Percentiles rank a stretch among this genome's conserved stretches.
phyloP scores from a whole-genome alignment of 2,113 vertebrate species.

The Scophthalmus maximus region DNA sequence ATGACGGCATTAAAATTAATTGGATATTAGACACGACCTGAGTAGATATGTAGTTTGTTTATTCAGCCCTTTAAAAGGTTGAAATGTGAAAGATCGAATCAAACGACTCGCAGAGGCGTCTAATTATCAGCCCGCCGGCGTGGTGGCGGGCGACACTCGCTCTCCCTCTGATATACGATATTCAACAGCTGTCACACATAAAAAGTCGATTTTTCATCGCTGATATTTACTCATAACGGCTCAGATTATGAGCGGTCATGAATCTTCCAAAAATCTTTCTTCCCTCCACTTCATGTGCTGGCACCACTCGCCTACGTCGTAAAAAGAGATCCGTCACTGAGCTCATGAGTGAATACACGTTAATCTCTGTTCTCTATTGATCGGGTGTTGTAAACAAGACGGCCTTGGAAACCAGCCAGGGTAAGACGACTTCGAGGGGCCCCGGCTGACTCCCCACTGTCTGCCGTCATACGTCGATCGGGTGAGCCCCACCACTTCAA shows the following conservation, averaged over 20 bases:
- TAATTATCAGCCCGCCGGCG: slow-evolving; percentile 17
- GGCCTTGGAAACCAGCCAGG: slow-evolving; percentile 36
- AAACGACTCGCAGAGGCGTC: not conserved
- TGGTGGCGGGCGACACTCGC: not conserved
- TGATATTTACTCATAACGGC: slow-evolving; percentile 46
- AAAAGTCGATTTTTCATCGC: slow-evolving; percentile 50
- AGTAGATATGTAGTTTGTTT: not conserved
- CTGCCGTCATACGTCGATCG: no score
- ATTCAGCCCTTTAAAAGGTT: not conserved
- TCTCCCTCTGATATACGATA: slow-evolving; percentile 38
- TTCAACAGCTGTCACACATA: slow-evolving; percentile 45
- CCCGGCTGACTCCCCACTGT: no score
- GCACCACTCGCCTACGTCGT: slow-evolving; percentile 41
- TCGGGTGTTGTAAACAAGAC: slow-evolving; percentile 47
- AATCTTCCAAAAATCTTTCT: slow-evolving; percentile 20
- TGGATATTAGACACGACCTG: not conserved
- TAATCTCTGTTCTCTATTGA: slow-evolving; percentile 57
- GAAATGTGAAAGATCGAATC: not conserved
- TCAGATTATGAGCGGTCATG: slow-evolving; percentile 45
- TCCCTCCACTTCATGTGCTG: slow-evolving; percentile 18
- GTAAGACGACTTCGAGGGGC: no score
- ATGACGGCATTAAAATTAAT: not conserved
- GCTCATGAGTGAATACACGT: slow-evolving; percentile 46
- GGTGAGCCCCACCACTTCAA: slow-evolving; percentile 15
- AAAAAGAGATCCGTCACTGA: slow-evolving; percentile 54